Conservation (phyloP, 2,888 invertebrate genomes). For the Hedya salicella region DNA sequence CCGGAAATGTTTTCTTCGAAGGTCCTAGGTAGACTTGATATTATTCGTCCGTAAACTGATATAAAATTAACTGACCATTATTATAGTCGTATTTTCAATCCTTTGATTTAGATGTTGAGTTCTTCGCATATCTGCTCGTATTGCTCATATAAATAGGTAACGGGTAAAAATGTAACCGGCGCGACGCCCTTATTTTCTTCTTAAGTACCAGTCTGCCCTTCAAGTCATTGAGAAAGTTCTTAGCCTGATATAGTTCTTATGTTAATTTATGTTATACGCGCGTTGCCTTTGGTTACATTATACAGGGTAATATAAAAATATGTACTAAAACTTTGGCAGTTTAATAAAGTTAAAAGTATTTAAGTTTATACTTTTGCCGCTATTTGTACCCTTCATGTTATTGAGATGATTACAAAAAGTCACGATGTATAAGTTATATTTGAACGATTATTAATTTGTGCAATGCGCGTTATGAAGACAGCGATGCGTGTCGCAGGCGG, state of each 20-base stretch:
- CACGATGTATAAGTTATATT: conserved; percentile 21
- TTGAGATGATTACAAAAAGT: conserved; percentile 24
- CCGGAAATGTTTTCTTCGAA: too few relatives aligned
- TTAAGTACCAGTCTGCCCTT: not conserved
- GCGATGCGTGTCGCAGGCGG: conserved; percentile 32
- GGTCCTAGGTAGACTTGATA: too few relatives aligned
- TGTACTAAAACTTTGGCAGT: too few relatives aligned
- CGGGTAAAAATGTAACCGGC: too few relatives aligned
- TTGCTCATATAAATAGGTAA: not conserved
- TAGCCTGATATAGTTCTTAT: not conserved
- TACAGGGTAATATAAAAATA: too few relatives aligned
- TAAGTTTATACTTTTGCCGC: not conserved
- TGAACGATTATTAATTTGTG: conserved; percentile 13
- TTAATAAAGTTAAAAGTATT: too few relatives aligned
- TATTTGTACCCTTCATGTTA: not conserved
- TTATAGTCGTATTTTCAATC: too few relatives aligned
- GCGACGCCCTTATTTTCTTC: not conserved
- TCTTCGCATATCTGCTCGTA: not conserved
- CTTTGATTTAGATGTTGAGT: too few relatives aligned
- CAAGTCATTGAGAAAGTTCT: not conserved
- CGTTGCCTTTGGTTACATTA: too few relatives aligned
- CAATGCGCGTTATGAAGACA: conserved; percentile 16
- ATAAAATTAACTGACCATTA: too few relatives aligned
- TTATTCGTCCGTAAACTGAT: too few relatives aligned
- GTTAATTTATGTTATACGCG: not conserved